Percentiles rank a stretch among this genome's conserved stretches.
Evolutionary conservation across 2,797 vertebrate genomes (phyloP).

Genomic region (Hydrophis major): DNA sequence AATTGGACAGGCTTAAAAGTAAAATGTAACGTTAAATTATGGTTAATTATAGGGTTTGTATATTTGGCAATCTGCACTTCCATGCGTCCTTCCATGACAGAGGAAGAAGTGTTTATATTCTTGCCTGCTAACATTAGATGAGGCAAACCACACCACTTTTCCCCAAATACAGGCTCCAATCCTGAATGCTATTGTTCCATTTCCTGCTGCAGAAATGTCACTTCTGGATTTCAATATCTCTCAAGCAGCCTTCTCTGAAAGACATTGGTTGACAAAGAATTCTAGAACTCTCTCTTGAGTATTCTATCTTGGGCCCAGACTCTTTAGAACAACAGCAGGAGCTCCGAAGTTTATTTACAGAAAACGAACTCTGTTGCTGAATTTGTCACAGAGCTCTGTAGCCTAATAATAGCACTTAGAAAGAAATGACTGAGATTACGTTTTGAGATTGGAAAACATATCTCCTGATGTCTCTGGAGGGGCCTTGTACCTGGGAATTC

Average conservation of each 20-base stretch:
- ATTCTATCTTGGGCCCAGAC: neutral
- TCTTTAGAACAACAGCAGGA: neutral
- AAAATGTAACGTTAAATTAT: neutral
- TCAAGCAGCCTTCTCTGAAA: neutral
- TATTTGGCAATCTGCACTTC: neutral
- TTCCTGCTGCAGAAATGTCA: neutral
- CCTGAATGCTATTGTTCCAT: neutral
- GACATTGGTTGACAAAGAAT: neutral
- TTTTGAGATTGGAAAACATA: neutral
- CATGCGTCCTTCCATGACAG: neutral
- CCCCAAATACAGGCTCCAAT: neutral
- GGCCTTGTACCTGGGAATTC: neutral
- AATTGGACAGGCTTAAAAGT: neutral
- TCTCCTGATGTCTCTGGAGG: neutral
- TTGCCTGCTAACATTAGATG: neutral
- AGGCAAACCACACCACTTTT: neutral
- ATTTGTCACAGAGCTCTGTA: conserved; percentile 2
- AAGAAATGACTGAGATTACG: conserved; percentile 10
- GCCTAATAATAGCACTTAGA: conserved; percentile 12
- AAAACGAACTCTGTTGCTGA: neutral
- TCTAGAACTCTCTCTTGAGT: neutral
- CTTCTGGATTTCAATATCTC: neutral
- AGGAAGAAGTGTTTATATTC: neutral
- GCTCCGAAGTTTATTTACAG: neutral
- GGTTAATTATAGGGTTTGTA: neutral